Base-by-base conservation (phyloP, 1,140 invertebrate genomes). In the Drosophila lini region DNA sequence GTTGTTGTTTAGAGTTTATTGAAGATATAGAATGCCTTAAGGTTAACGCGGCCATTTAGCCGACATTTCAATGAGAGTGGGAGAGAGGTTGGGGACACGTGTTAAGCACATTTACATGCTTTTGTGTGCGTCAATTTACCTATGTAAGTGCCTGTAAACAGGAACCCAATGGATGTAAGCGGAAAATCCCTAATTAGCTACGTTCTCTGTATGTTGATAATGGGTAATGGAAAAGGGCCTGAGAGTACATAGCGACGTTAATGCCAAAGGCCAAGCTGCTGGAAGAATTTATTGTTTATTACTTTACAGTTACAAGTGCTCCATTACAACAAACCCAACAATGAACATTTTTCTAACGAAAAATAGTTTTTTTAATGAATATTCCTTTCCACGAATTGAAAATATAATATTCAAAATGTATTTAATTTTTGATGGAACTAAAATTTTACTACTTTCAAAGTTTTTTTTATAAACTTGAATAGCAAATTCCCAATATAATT, bases 1-100 rank as follows among this genome's bases (percentile, higher is more conserved):
- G 84, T 88, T 88, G 83, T 88, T 71, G 83, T 68, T 68, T 78
- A 74, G 48, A 74, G 74, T 86, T 86, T 73, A 68, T 74, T 58
- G 62, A 78, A 61, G 63, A 71, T 76, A 50, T 50, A 82, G 68
- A 69, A 80, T 62, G 57, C 50, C 34, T 53, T 88, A 89, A 88
- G 83, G 83, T 88, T 88, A 89, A 68, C 47, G 58, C 28, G 22
- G 13, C 15, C 13, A 45, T 44, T 67, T 69, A 69, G 65, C 62
- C 55, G 68, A 60, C 40, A 73, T 61, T 71, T 74, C 68, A 74
- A 74, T 74, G 67, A 41, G 41, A 50, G 42, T 4, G 15, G 32
- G 36, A 31, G 45, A 67, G 42, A 67, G 41, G 50, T 63, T 60
- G 34, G 36, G 53, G 65, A 59, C 44, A 50, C 52, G 50, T 69